Evolutionary conservation across 1,140 invertebrate genomes (phyloP).

Genomic region (Lepidurus arcticus): DNA sequence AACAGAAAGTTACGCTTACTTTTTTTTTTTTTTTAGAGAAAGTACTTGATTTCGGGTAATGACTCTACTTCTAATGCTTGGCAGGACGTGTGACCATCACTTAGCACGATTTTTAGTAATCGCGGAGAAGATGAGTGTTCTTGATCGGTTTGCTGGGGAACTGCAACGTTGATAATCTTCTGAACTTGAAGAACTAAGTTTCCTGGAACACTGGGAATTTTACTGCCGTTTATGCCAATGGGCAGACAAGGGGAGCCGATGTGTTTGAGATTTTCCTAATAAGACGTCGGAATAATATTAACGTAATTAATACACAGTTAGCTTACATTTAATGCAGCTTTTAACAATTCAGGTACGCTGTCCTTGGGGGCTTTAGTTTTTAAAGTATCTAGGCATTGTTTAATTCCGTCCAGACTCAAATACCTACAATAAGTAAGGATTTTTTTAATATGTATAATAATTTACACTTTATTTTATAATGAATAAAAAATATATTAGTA

Average conservation of each 20-base stretch:
- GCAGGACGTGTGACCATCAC: conserved; percentile 72
- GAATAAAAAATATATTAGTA: not conserved
- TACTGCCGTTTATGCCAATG: conserved; percentile 26
- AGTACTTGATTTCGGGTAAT: conserved; percentile 57
- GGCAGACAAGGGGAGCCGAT: conserved; percentile 25
- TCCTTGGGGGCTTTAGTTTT: not conserved
- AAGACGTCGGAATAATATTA: not conserved
- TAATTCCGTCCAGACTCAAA: not conserved
- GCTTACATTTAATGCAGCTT: not conserved
- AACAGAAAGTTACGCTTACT: conserved; percentile 25
- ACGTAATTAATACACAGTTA: not conserved
- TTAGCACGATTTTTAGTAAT: conserved; percentile 73
- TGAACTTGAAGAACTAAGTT: conserved; percentile 78
- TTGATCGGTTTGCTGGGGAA: conserved; percentile 84
- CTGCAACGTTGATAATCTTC: conserved; percentile 76
- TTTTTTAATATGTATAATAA: not conserved
- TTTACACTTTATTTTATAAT: not conserved
- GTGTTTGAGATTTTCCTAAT: conserved; percentile 26
- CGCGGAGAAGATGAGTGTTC: conserved; percentile 65
- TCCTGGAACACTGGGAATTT: conserved; percentile 48
- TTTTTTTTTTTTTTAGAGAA: conserved; percentile 24
- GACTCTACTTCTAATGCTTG: conserved; percentile 67
- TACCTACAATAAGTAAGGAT: not conserved
- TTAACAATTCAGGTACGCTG: not conserved
- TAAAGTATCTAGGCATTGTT: not conserved